Conservation (phyloP, 2,113 vertebrate genomes). For the Lophochroa leadbeateri region DNA sequence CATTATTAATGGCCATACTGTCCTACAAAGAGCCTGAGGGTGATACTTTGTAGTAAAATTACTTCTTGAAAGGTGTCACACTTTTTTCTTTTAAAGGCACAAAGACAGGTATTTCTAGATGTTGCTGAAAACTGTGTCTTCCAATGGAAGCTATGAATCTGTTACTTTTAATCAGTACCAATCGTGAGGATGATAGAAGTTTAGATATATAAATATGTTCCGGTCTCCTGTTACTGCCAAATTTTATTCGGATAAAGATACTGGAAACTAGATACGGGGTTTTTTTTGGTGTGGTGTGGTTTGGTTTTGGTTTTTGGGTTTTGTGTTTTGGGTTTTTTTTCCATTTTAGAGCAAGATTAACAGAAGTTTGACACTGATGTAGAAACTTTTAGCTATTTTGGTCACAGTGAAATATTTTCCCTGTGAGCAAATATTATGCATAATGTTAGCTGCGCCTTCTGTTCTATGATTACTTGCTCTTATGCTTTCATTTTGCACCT, state of each 20-base stretch:
- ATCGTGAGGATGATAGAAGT: not conserved
- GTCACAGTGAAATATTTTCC: not conserved
- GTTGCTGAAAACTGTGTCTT: not conserved
- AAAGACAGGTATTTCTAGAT: not conserved
- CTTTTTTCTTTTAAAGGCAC: not conserved
- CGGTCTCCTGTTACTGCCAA: not conserved
- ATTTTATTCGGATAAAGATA: not conserved
- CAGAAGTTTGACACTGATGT: not conserved
- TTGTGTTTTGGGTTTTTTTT: not conserved
- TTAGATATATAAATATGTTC: not conserved
- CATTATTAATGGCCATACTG: constrained; percentile 53
- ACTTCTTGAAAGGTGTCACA: not conserved
- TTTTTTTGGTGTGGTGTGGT: too few relatives aligned
- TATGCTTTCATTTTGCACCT: not conserved
- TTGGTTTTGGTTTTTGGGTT: too few relatives aligned
- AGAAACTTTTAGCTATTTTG: not conserved
- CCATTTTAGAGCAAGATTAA: not conserved
- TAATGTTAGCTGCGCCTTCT: not conserved
- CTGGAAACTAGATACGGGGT: not conserved
- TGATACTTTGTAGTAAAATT: constrained; percentile 20
- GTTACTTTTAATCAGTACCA: not conserved
- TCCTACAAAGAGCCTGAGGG: constrained; percentile 11
- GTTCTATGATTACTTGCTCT: not conserved
- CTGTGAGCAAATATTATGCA: not conserved
- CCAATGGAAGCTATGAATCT: not conserved